Base-by-base conservation (phyloP, 2,888 invertebrate genomes). In the Tubulanus polymorphus region DNA sequence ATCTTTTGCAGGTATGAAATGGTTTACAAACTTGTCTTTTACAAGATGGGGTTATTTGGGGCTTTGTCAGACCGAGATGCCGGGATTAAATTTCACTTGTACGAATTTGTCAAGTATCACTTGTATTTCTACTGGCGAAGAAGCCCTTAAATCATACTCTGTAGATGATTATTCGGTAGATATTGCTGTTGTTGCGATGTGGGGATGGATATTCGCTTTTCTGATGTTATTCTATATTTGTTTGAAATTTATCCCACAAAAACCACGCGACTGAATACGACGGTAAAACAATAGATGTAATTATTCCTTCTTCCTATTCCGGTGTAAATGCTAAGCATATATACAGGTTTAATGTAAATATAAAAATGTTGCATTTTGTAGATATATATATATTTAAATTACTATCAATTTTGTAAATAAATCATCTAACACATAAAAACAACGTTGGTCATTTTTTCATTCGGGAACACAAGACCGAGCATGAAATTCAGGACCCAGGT, bases 41-140 rank as follows among this genome's bases (percentile, higher is more conserved):
- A 58, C 72, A 1, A 70, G 69, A 45, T 73, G 71, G 71, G 71
- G 70, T 2, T 72, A 68, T 50, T 69, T 71, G 50, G 70, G 66
- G 3, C 51, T 72, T 52, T 67, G 70, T 48, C 55, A 67, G 55
- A 60, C 63, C 1, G 66, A 69, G 55, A 65, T 71, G 30, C 32
- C 60, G 3, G 60, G 63, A 0, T 60, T 71, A 15, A 62, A 62
- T 32, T 73, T 73, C 54, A 63, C 63, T 2, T 73, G 73, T 55
- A 48, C 47, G 1, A 30, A 52, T 3, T 59, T 61, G 5, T 55
- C 55, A 5, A 15, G 6, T 23, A 41, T 8, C 35, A 54, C 57
- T 12, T 71, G 71, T 56, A 66, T 72, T 26, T 49, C 50, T 18
- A 66, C 54, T 29, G 73, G 73, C 0, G 57, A 60, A 20, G 59